Evolutionary conservation across 2,797 vertebrate genomes (phyloP).

Genomic region (Hypotaenidia philippensis): DNA sequence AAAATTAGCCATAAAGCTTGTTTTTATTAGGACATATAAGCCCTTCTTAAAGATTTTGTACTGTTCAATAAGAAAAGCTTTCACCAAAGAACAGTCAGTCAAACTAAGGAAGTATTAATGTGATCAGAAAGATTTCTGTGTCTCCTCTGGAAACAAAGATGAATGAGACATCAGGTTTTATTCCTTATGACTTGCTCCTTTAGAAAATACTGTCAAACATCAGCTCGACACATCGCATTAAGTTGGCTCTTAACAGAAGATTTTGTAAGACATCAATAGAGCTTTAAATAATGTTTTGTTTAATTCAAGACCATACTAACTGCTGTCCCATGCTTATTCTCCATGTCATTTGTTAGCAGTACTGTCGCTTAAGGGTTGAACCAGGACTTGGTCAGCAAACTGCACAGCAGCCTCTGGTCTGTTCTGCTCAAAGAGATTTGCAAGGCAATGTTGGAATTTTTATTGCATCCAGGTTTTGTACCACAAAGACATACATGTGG

Average conservation of each 20-base stretch:
- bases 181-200: not conserved
- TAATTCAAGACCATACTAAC: not conserved
- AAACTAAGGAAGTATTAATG: not conserved
- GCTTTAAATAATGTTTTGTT: not conserved
- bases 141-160: not conserved
- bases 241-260: not conserved
- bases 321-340: not conserved
- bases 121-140: not conserved
- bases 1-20: not conserved
- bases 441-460: not conserved
- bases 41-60: not conserved
- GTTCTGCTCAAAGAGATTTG: conserved; percentile 25
- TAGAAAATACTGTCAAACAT: not conserved
- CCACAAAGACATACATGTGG: not conserved
- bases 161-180: not conserved
- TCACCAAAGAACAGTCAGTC: not conserved
- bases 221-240: not conserved
- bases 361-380: not conserved
- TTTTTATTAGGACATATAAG: not conserved
- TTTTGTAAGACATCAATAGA: not conserved
- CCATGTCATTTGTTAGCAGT: not conserved
- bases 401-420: conserved; percentile 28
- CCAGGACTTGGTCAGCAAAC: conserved; percentile 9
- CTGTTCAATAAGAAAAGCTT: not conserved
- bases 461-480: not conserved